Conservation (phyloP, 2,113 vertebrate species). For the Mesocricetus auratus region DNA sequence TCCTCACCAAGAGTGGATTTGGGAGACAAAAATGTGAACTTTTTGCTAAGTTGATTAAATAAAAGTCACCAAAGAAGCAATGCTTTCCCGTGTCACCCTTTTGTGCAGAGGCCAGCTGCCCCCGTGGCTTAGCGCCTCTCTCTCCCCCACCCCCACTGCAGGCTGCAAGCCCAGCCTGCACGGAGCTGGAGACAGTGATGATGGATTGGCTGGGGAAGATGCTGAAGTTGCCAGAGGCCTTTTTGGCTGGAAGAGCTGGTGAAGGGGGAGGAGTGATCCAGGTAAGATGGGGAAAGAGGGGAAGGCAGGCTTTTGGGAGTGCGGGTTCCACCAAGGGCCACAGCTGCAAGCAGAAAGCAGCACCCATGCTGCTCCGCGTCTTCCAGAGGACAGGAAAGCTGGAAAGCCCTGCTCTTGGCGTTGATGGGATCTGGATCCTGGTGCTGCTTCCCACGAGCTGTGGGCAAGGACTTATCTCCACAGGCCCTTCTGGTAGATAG, state of each 20-base stretch:
- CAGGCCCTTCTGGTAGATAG: accelerated
- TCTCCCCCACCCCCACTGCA: constrained; percentile 73
- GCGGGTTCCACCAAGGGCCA: neutral
- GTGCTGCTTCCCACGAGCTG: neutral
- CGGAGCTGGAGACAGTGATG: constrained; percentile 97
- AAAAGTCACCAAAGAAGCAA: too few species aligned
- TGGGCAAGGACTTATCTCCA: neutral
- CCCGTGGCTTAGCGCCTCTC: neutral
- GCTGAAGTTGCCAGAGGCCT: constrained; percentile 93
- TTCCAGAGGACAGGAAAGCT: neutral
- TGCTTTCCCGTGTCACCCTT: accelerated
- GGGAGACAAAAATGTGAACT: neutral
- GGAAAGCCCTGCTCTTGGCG: neutral
- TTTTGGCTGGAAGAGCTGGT: constrained; percentile 91
- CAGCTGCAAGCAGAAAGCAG: accelerated
- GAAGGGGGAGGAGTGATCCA: constrained; percentile 97
- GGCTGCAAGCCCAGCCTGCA: constrained; percentile 97
- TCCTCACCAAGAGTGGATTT: neutral
- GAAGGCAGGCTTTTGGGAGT: accelerated
- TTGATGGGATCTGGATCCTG: neutral
- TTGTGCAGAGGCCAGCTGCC: neutral
- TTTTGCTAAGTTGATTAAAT: neutral
- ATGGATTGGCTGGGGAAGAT: constrained; percentile 98
- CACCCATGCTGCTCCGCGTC: too few species aligned
- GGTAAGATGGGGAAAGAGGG: constrained; percentile 83